Evolutionary conservation across 92 coral and sea anemone species (phyloP), one percentile per base, ranked within the genome.

Genomic region (Umimayanthus chanpuru): DNA sequence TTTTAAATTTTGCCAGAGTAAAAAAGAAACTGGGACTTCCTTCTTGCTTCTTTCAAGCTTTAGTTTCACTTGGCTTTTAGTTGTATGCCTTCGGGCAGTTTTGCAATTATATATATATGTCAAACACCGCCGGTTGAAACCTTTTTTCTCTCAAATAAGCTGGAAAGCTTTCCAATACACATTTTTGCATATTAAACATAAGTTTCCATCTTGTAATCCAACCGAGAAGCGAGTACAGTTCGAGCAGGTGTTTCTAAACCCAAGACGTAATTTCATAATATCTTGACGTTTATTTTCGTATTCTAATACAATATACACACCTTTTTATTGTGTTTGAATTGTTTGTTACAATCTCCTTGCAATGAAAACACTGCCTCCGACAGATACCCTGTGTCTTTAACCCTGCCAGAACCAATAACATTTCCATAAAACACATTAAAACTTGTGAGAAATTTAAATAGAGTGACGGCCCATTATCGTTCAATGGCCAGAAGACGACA

Each of bases 341-440:
- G 77, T 83, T 70, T 70, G 66, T 21, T 68, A 41, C 76, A 68
- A 40, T 82, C 26, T 82, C n/a, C 39, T 74, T 64, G 11, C 39
- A 67, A 67, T 40, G 47, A 70, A 16, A 29, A 25, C 61, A 70
- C 67, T 21, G 23, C 43, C 77, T 83, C 58, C 15, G 77, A 44
- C 76, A 20, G 58, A 70, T 29, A 8, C 25, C 2, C 25, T 70
- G 58, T 11, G 14, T 44, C 67, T 14, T 83, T 21, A 68, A 44
- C 28, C 38, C 6, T 44, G 5, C 66, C 15, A 8, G 25, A 68
- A 21, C 87, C 87, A 83, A 83, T 83, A 65, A 66, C 9, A 21
- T 65, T 15, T 25, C 38, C 8, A 67, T 16, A 23, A 15, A 26
- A 18, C 26, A 8, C 87, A 44, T 50, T 83, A 39, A 29, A 80